These are phyloP conservation scores for Leptobrachium ailaonicum DNA, from an alignment of 2,113 vertebrate species.

Conservation along the genomic window DNA sequence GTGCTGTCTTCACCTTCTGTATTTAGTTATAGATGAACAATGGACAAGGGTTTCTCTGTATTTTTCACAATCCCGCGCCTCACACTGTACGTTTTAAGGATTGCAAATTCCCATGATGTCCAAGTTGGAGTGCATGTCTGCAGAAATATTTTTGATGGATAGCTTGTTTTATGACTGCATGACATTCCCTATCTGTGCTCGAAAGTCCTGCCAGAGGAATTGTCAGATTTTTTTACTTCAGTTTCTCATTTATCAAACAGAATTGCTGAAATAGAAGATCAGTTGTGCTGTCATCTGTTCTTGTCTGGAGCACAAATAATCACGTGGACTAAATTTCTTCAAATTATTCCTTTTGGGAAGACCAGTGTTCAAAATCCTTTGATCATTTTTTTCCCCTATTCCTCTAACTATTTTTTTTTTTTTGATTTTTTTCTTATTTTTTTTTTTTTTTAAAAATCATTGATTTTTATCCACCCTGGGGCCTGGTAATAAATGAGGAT, in stretches of 20 bases:
- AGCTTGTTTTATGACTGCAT: slow-evolving; percentile 55
- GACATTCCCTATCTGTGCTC: slow-evolving; percentile 55
- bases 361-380: background rate
- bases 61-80: background rate
- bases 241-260: slow-evolving; percentile 51
- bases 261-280: slow-evolving; percentile 57
- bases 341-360: background rate
- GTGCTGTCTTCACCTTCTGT: no score
- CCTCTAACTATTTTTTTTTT: no score
- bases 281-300: slow-evolving; percentile 18
- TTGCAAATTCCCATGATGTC: background rate
- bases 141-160: slow-evolving; percentile 47
- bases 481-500: no score
- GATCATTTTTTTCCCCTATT: background rate
- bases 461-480: no score
- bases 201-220: slow-evolving; percentile 61
- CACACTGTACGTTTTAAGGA: background rate
- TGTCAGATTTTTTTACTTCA: slow-evolving; percentile 41
- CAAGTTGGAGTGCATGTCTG: background rate
- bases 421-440: no score
- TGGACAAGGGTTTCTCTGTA: background rate
- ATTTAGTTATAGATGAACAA: no score
- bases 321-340: background rate
- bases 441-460: no score
- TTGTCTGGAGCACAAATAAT: background rate